Evolutionary conservation across 2,113 vertebrate genomes (phyloP).

Genomic region (Scytalopus superciliaris): DNA sequence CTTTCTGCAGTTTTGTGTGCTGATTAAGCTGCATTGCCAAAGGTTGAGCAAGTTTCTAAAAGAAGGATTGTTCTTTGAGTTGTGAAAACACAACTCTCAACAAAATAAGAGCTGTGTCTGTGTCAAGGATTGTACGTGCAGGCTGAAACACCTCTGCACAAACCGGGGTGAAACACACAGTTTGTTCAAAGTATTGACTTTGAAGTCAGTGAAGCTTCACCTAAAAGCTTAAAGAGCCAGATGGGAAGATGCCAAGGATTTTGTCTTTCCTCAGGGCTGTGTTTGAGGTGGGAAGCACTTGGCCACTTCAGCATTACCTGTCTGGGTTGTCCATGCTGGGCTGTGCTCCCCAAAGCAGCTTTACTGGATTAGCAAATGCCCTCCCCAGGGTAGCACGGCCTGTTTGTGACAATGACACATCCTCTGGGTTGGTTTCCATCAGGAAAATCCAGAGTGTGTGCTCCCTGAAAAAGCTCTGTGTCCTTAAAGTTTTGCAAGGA

Average conservation of each 20-base stretch:
- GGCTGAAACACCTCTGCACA: slow-evolving; percentile 21
- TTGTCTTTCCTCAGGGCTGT: not conserved
- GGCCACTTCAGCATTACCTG: accelerated
- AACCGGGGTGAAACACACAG: not conserved
- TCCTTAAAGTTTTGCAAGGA: not conserved
- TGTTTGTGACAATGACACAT: accelerated
- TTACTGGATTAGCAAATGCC: not conserved
- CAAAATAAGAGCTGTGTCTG: not conserved
- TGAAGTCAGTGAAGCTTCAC: not conserved
- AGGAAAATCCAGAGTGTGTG: not conserved
- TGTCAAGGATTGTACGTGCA: slow-evolving; percentile 17
- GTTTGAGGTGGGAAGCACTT: not conserved
- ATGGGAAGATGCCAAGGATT: not conserved
- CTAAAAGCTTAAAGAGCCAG: not conserved
- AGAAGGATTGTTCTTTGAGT: slow-evolving; percentile 57
- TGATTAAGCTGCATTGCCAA: slow-evolving; percentile 49
- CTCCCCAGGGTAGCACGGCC: not conserved
- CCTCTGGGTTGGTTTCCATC: not conserved
- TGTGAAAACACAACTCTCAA: slow-evolving; percentile 35
- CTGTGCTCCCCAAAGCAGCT: not conserved
- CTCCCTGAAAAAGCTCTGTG: not conserved
- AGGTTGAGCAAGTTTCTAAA: slow-evolving; percentile 61
- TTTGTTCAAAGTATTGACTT: not conserved
- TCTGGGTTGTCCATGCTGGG: not conserved
- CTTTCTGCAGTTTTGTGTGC: slow-evolving; percentile 46